These are phyloP conservation scores for Parazoanthus atlanticus DNA, from an alignment of 92 coral and sea anemone species.

Conservation along the genomic window DNA sequence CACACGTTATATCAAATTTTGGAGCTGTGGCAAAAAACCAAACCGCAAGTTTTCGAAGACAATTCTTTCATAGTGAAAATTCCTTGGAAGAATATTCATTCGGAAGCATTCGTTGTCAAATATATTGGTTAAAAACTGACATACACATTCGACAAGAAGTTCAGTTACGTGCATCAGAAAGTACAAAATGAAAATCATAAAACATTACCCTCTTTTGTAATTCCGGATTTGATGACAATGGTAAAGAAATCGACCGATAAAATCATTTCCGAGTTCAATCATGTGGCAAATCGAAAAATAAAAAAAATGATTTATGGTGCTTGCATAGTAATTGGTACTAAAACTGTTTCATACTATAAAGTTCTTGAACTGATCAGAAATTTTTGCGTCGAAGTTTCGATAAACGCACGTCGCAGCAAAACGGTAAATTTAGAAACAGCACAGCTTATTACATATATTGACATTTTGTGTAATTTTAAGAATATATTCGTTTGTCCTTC, in stretches of 20 bases:
- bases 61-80: neutral
- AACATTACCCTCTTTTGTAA: neutral
- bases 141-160: too few species aligned
- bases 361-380: too few species aligned
- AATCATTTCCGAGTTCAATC: neutral
- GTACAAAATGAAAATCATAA: too few species aligned
- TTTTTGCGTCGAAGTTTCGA: too few species aligned
- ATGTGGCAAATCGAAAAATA: neutral
- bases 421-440: too few species aligned
- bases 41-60: neutral
- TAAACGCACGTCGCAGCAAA: too few species aligned
- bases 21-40: neutral
- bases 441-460: too few species aligned
- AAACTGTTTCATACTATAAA: too few species aligned
- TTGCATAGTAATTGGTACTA: neutral
- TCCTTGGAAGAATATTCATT: neutral
- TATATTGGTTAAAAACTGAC: too few species aligned
- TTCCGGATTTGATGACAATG: neutral
- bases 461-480: too few species aligned
- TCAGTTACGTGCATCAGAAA: neutral
- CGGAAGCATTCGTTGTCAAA: neutral
- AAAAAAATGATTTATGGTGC: too few species aligned
- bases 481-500: too few species aligned
- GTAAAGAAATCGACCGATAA: neutral
- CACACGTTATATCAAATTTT: neutral